These are phyloP conservation scores for Eira barbara DNA, from an alignment of 2,113 vertebrate genomes.

Conservation along the genomic window DNA sequence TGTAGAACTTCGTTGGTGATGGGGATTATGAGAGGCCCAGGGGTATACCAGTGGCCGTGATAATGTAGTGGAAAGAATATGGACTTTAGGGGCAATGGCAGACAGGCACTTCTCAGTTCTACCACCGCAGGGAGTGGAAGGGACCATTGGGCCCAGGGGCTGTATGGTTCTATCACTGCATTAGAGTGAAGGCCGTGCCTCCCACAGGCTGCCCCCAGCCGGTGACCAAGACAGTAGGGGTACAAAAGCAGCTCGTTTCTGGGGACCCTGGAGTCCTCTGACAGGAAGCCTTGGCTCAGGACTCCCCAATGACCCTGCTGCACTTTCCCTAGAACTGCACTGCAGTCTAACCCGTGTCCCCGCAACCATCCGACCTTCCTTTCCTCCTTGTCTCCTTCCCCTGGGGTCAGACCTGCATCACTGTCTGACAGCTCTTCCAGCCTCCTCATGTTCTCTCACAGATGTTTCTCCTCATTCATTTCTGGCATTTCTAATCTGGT, in stretches of 20 bases:
- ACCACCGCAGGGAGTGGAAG: rapidly evolving
- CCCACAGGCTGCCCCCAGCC: neutral
- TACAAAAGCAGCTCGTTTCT: neutral
- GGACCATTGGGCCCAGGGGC: neutral
- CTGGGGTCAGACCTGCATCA: neutral
- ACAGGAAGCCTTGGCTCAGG: neutral
- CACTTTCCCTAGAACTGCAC: neutral
- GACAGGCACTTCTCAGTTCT: neutral
- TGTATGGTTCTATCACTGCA: rapidly evolving
- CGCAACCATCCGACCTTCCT: neutral
- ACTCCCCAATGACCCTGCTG: neutral
- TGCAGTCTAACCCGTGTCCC: neutral
- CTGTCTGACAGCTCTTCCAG: neutral
- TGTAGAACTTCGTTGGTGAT: rapidly evolving
- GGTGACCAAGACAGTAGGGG: neutral
- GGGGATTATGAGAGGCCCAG: neutral
- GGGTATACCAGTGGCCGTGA: neutral
- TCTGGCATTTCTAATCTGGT: neutral
- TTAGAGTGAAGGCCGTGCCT: neutral
- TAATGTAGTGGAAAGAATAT: neutral
- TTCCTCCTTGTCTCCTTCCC: neutral
- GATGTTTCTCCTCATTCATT: neutral
- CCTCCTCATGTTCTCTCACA: neutral
- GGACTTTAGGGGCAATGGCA: neutral
- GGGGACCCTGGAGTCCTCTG: neutral